Percentiles rank a stretch among this genome's conserved stretches.
Conservation (phyloP, 2,888 invertebrate genomes). For the Polyommatus iphigenia region DNA sequence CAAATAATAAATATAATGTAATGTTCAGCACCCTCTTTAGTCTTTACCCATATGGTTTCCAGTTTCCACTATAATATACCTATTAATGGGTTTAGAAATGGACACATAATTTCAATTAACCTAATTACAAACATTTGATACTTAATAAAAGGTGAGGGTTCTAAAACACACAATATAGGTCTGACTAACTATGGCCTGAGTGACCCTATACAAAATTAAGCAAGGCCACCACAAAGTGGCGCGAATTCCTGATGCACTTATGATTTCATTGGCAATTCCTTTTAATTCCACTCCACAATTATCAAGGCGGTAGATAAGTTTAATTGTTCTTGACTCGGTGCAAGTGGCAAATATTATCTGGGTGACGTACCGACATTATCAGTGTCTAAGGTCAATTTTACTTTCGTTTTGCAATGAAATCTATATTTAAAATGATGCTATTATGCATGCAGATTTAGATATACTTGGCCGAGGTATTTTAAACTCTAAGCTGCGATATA, state of each 20-base stretch:
- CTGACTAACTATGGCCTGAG: neutral
- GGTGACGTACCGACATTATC: neutral
- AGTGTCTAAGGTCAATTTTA: slow-evolving; percentile 15
- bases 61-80: neutral
- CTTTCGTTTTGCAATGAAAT: neutral
- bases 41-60: neutral
- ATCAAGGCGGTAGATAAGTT: slow-evolving; percentile 26
- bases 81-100: neutral
- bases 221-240: neutral
- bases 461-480: neutral
- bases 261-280: slow-evolving; percentile 19
- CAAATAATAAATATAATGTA: no score
- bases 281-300: slow-evolving; percentile 12
- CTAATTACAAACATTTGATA: neutral
- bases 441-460: neutral
- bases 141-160: neutral
- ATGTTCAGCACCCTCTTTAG: neutral
- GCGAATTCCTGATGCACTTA: slow-evolving; percentile 12
- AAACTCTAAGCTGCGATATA: neutral
- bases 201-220: neutral
- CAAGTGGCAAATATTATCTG: slow-evolving; percentile 16
- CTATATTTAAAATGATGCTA: neutral
- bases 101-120: slow-evolving; percentile 3
- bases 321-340: neutral
- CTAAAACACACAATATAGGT: neutral